phyloP scores from a whole-genome alignment of 2,113 vertebrate genomes.

The Ophiodon elongatus region DNA sequence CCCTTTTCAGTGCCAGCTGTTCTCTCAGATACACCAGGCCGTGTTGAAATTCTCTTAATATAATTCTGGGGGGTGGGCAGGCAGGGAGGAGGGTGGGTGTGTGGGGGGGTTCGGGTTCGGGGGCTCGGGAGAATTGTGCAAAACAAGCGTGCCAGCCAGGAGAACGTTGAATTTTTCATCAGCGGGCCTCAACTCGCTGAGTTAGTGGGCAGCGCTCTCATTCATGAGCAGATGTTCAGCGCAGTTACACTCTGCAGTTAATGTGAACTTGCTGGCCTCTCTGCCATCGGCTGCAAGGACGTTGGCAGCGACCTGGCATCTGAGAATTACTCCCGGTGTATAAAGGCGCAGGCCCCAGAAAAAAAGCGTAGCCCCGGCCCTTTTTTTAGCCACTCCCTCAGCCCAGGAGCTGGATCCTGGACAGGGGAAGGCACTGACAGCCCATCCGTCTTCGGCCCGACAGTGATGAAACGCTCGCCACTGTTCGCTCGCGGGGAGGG shows the following conservation, averaged over 20 bases:
- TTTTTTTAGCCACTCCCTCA: conserved; percentile 86
- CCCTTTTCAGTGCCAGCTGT: conserved; percentile 97
- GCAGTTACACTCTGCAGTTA: conserved; percentile 93
- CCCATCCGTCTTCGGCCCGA: conserved; percentile 88
- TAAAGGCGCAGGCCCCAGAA: conserved; percentile 68
- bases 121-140: conserved; percentile 97
- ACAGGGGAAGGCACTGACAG: conserved; percentile 80
- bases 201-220: conserved; percentile 95
- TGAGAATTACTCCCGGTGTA: conserved; percentile 89
- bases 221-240: conserved; percentile 99
- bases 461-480: conserved; percentile 81
- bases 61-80: conserved; percentile 87
- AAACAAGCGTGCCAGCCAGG: conserved; percentile 98
- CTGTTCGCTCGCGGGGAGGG: conserved; percentile 55
- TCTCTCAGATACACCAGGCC: conserved; percentile 96
- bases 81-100: conserved; percentile 69
- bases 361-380: conserved; percentile 67
- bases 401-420: conserved; percentile 84
- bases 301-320: conserved; percentile 92
- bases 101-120: not conserved
- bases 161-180: conserved; percentile 99
- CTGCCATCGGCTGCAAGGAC: conserved; percentile 93
- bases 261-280: conserved; percentile 95
- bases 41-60: conserved; percentile 98
- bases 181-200: conserved; percentile 90